Percentiles rank a stretch among this genome's conserved stretches.
These are phyloP conservation scores for Rhizoglyphus robini DNA, from an alignment of 1,140 invertebrate species.

Conservation along the genomic window DNA sequence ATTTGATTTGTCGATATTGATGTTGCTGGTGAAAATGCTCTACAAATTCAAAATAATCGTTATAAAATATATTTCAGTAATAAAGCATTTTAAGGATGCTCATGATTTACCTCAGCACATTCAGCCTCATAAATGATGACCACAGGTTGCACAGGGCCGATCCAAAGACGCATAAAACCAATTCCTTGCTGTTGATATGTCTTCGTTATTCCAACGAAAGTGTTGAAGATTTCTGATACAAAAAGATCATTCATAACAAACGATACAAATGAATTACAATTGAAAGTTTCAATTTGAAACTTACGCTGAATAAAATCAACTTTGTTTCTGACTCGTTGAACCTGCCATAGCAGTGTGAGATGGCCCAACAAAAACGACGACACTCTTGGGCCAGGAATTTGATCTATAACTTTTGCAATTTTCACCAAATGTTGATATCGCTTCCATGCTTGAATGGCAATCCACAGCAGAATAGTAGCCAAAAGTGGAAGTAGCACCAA, in stretches of 20 bases:
- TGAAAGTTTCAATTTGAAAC: background rate
- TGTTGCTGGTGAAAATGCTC: conserved; percentile 51
- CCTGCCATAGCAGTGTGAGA: background rate
- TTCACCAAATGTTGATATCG: background rate
- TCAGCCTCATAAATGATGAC: conserved; percentile 17
- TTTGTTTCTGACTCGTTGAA: background rate
- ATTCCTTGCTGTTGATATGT: conserved; percentile 1
- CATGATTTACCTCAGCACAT: conserved; percentile 26
- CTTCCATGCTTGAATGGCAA: background rate
- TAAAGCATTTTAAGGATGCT: too few species aligned
- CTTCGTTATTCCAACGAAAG: conserved; percentile 12
- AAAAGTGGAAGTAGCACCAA: too few species aligned
- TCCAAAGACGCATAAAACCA: conserved; percentile 13
- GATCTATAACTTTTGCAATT: conserved; percentile 1
- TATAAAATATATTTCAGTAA: too few species aligned
- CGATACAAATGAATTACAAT: background rate
- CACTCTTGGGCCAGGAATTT: conserved; percentile 10
- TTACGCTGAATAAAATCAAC: conserved; percentile 14
- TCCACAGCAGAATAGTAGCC: too few species aligned
- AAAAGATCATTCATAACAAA: too few species aligned
- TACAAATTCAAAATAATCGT: too few species aligned
- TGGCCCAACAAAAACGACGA: background rate
- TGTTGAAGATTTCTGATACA: conserved; percentile 18
- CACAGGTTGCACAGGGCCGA: conserved; percentile 14
- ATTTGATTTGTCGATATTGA: conserved; percentile 62